phyloP scores from a whole-genome alignment of 1,140 invertebrate genomes.

The Elymnias hypermnestra region DNA sequence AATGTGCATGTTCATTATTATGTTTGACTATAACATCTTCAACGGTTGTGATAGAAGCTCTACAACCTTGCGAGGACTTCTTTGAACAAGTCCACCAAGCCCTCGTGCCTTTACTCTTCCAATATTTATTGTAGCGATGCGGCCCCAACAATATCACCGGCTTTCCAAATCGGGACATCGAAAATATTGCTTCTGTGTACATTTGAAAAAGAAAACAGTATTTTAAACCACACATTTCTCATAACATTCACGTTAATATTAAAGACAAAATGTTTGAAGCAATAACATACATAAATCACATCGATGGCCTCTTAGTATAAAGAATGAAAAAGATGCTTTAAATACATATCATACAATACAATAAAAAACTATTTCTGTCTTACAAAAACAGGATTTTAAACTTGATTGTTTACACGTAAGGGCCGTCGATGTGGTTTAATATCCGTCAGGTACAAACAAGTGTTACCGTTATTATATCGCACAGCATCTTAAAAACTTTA shows the following conservation, averaged over 20 bases:
- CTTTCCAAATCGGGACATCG: conserved; percentile 9
- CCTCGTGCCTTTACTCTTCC: neutral
- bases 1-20: neutral
- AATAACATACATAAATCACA: too few relatives aligned
- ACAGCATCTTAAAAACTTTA: too few relatives aligned
- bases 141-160: conserved; percentile 5
- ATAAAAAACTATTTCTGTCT: neutral
- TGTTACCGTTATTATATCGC: too few relatives aligned
- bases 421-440: too few relatives aligned
- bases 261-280: too few relatives aligned
- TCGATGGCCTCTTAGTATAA: too few relatives aligned
- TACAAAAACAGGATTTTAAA: neutral
- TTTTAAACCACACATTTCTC: too few relatives aligned
- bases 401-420: too few relatives aligned
- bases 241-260: too few relatives aligned
- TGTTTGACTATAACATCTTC: neutral
- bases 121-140: conserved; percentile 4
- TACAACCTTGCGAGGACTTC: neutral
- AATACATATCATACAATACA: neutral
- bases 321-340: too few relatives aligned
- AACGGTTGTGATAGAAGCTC: neutral
- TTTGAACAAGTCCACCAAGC: neutral
- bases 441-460: too few relatives aligned
- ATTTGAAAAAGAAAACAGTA: too few relatives aligned
- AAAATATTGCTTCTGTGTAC: neutral